Evolutionary conservation across 2,888 invertebrate genomes (phyloP).

Genomic region (Podotricha telesiphe): DNA sequence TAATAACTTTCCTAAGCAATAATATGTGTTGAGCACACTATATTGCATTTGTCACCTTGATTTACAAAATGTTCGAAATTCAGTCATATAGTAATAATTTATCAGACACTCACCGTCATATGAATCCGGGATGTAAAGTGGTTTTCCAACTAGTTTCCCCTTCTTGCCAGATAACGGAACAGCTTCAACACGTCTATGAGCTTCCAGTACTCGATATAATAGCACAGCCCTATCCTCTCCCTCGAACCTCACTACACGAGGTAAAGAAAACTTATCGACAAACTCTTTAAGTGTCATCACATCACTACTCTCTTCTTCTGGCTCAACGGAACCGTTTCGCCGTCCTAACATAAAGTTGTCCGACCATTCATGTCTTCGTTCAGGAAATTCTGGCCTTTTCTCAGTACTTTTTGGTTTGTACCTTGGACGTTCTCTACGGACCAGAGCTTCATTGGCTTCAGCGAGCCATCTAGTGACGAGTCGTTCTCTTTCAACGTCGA

Average conservation of each 20-base stretch:
- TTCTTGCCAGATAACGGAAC: constrained; percentile 83
- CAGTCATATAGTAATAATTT: too few species aligned
- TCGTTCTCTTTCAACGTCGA: constrained; percentile 77
- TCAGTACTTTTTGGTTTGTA: constrained; percentile 79
- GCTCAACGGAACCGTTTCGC: constrained; percentile 72
- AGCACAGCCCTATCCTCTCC: constrained; percentile 84
- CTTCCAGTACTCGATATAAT: constrained; percentile 85
- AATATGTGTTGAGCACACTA: not conserved
- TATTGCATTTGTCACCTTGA: not conserved
- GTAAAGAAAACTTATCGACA: constrained; percentile 85
- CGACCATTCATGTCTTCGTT: constrained; percentile 73
- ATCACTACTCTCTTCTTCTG: constrained; percentile 76
- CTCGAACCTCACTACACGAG: constrained; percentile 84
- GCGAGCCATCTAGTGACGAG: constrained; percentile 80
- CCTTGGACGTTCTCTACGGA: constrained; percentile 72
- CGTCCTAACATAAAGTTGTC: constrained; percentile 74
- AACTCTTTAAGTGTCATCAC: constrained; percentile 82
- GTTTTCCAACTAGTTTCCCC: constrained; percentile 82
- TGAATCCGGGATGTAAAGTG: constrained; percentile 86
- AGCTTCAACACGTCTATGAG: constrained; percentile 85
- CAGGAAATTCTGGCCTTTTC: constrained; percentile 74
- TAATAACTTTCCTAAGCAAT: not conserved
- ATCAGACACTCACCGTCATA: constrained; percentile 83
- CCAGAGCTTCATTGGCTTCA: constrained; percentile 78
- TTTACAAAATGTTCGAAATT: not conserved